A percentile compares a stretch with the other conserved stretches of the same genome.
Evolutionary conservation across 2,888 invertebrate species (phyloP).

Genomic region (Lepidochitona cinerea): DNA sequence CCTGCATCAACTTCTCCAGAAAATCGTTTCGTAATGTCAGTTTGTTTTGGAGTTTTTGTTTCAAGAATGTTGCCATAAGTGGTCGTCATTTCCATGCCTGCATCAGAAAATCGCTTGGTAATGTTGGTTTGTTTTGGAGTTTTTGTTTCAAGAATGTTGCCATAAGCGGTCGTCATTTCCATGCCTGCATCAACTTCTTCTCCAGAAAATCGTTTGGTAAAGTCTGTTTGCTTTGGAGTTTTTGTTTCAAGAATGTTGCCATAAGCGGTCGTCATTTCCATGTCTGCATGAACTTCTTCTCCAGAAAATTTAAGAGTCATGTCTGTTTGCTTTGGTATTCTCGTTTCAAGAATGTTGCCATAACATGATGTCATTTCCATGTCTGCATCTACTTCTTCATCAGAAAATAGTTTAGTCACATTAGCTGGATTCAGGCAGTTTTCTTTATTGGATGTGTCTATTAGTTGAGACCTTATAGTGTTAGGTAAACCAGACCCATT

Average conservation of each 20-base stretch:
- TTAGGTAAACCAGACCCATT: no score
- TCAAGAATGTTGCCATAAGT: not conserved
- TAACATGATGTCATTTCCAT: not conserved
- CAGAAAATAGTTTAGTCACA: not conserved
- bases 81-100: not conserved
- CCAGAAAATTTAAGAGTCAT: not conserved
- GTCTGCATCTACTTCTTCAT: not conserved
- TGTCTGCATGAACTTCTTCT: not conserved
- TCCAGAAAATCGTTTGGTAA: not conserved
- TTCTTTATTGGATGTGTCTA: no score
- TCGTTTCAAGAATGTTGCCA: not conserved
- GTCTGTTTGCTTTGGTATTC: not conserved
- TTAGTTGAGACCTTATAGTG: no score
- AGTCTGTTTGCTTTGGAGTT: not conserved
- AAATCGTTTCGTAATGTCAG: not conserved
- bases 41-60: not conserved
- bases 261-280: not conserved
- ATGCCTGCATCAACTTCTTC: not conserved
- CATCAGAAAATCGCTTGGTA: not conserved
- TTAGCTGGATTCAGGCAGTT: not conserved
- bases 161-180: not conserved
- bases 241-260: not conserved
- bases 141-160: not conserved
- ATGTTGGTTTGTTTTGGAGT: not conserved
- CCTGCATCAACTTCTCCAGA: not conserved